Evolutionary conservation across 2,797 vertebrate genomes (phyloP), one percentile per base, ranked within the genome.

Genomic region (Hoplostethus atlanticus): DNA sequence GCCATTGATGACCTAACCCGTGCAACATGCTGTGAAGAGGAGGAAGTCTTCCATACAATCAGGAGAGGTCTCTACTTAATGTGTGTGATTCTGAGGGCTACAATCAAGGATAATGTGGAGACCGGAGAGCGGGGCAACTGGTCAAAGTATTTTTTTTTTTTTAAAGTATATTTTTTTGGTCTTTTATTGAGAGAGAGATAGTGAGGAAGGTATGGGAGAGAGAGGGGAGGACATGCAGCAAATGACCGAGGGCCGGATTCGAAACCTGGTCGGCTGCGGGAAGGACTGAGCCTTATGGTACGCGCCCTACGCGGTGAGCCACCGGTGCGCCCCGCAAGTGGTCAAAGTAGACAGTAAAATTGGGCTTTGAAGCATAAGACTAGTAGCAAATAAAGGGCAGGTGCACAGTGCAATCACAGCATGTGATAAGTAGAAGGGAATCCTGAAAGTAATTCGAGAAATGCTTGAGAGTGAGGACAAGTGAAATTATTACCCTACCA

Each of bases 71-170:
- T 10, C 6, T 6, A 4, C 8, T 73, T 15, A 76, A 76, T 16
- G 80, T 83, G 31, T n/a, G 79, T n/a, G 76, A 44, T n/a, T 53
- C 60, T 4, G 64, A 73, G n/a, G 52, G 80, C 40, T 76, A 76
- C 40, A 73, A 36, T 16, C 72, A 72, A 68, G 42, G 42, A 13
- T 2, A 28, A 28, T 28, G 28, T 28, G 28, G 28, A 28, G 28
- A 28, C 28, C 28, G 28, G 28, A 28, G 28, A 28, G 1, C 28
- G 28, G 5, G 34, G 56, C 40, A 50, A 38, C 16, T 42, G 51
- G 15, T 47, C 17, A 0, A 21, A 70, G 46, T 57, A 28, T n/a
- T n/a, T n/a, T n/a, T n/a, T n/a, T n/a, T n/a, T n/a, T n/a, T n/a
- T n/a, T n/a, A n/a, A n/a, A n/a, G n/a, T n/a, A n/a, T n/a, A n/a